These are phyloP conservation scores for Eulithis prunata DNA, from an alignment of 2,888 invertebrate species.

Conservation along the genomic window DNA sequence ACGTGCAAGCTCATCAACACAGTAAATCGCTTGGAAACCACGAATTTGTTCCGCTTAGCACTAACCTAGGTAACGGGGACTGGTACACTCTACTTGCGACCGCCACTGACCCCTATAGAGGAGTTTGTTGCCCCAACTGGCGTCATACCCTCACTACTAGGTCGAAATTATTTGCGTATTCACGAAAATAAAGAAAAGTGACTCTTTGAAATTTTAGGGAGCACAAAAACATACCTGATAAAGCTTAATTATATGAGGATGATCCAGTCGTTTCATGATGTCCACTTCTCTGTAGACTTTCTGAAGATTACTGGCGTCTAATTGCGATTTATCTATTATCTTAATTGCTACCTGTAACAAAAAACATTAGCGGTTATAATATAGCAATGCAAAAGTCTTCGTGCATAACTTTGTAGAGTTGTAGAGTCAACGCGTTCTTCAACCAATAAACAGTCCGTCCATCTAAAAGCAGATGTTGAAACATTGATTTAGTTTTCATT, in stretches of 20 bases:
- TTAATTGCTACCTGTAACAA: conserved; percentile 96
- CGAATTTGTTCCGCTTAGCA: conserved; percentile 57
- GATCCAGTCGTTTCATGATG: conserved; percentile 98
- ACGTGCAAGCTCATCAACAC: conserved; percentile 47
- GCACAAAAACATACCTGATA: conserved; percentile 89
- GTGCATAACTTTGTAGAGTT: neutral
- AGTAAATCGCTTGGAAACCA: conserved; percentile 51
- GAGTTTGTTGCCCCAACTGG: conserved; percentile 39
- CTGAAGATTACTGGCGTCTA: conserved; percentile 95
- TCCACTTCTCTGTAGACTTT: conserved; percentile 99
- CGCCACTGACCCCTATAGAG: conserved; percentile 46
- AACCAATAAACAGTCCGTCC: conserved; percentile 4
- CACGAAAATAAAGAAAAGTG: conserved; percentile 10
- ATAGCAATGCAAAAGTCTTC: conserved; percentile 5
- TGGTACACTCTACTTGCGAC: conserved; percentile 47
- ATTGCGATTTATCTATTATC: conserved; percentile 96
- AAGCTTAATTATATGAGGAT: conserved; percentile 98
- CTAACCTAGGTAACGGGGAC: conserved; percentile 43
- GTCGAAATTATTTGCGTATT: conserved; percentile 32
- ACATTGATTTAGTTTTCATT: conserved; percentile 19
- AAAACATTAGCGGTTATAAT: conserved; percentile 29
- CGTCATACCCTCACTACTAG: conserved; percentile 32
- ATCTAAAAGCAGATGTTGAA: conserved; percentile 17
- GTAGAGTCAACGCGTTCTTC: conserved; percentile 6
- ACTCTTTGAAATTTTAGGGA: conserved; percentile 1